Evolutionary conservation across 2,797 vertebrate species (phyloP), one percentile per base, ranked within the genome.

Genomic region (Sebastes diaconus): DNA sequence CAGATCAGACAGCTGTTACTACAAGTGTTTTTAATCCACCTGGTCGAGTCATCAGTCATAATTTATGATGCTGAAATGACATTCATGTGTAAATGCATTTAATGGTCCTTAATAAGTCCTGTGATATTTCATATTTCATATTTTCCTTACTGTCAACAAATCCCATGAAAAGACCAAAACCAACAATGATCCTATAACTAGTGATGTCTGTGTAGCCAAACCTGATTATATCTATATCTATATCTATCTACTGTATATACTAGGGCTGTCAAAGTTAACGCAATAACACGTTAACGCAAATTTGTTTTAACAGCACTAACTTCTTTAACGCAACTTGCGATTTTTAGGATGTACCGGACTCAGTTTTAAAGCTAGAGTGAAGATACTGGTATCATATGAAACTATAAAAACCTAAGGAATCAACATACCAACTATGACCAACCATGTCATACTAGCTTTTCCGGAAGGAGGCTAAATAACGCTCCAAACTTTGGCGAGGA

Each of bases 1-100:
- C 66, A 42, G 54, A 87, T 86, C 42, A 64, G 73, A 81, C 86
- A 87, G 89, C 79, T 90, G 90, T 80, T 85, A 50, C 63, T 85
- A 75, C 18, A 52, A 46, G 16, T 46, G 10, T 68, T 75, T 86
- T 88, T 64, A 87, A 73, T 65, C 60, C 72, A 64, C 58, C 6
- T 32, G 63, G 60, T 27, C 1, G 64, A 80, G 50, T 71, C 75
- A 25, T 80, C 34, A 27, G 7, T 61, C 64, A 29, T 79, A 25
- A 76, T 80, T 85, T 63, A 86, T 64, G 52, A n/a, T 13, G 36
- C 27, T 30, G 61, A 27, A 60, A 25, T 68, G 58, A 80, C 77
- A 64, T 64, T 54, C 11, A 36, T 14, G 14, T 55, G 18, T 16
- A 1, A 32, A 59, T 39, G 0, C n/a, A 30, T 63, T 75, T 66